These are phyloP conservation scores for Aphyosemion australe DNA, from an alignment of 2,113 vertebrate genomes.

Conservation along the genomic window DNA sequence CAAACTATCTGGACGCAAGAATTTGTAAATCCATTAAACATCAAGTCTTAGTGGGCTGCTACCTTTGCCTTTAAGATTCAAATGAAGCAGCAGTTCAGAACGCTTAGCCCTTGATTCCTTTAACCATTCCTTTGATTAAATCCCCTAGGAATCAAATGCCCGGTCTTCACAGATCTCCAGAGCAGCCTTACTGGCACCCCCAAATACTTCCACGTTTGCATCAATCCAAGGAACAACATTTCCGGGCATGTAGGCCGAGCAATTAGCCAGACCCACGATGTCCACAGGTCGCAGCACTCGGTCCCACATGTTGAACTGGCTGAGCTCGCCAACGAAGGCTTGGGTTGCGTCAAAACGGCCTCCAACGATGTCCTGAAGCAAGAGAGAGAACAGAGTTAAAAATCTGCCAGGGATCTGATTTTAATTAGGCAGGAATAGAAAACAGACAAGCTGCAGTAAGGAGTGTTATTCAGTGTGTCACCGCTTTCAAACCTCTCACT, in stretches of 20 bases:
- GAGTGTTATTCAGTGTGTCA: not conserved
- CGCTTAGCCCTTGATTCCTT: slow-evolving; percentile 23
- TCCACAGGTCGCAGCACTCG: slow-evolving; percentile 90
- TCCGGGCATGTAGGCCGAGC: slow-evolving; percentile 95
- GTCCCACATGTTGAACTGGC: slow-evolving; percentile 99
- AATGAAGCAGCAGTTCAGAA: slow-evolving; percentile 54
- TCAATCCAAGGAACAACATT: slow-evolving; percentile 97
- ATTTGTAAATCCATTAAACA: slow-evolving; percentile 37
- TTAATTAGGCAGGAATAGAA: not conserved
- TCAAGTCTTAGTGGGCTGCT: slow-evolving; percentile 35
- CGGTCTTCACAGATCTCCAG: slow-evolving; percentile 95
- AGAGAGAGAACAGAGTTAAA: slow-evolving; percentile 17
- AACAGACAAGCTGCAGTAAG: not conserved
- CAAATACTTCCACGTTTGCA: slow-evolving; percentile 92
- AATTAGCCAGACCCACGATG: slow-evolving; percentile 94
- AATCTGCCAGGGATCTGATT: slow-evolving; percentile 12
- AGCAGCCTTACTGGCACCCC: slow-evolving; percentile 91
- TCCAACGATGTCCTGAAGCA: slow-evolving; percentile 89
- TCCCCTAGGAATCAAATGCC: slow-evolving; percentile 89
- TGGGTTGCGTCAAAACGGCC: slow-evolving; percentile 97
- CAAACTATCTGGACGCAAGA: slow-evolving; percentile 23
- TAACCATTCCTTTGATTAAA: not conserved
- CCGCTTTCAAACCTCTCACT: slow-evolving; percentile 27
- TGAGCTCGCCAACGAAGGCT: slow-evolving; percentile 97
- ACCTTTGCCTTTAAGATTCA: slow-evolving; percentile 38